Conservation (phyloP, 2,113 vertebrate species). For the Nestor notabilis region DNA sequence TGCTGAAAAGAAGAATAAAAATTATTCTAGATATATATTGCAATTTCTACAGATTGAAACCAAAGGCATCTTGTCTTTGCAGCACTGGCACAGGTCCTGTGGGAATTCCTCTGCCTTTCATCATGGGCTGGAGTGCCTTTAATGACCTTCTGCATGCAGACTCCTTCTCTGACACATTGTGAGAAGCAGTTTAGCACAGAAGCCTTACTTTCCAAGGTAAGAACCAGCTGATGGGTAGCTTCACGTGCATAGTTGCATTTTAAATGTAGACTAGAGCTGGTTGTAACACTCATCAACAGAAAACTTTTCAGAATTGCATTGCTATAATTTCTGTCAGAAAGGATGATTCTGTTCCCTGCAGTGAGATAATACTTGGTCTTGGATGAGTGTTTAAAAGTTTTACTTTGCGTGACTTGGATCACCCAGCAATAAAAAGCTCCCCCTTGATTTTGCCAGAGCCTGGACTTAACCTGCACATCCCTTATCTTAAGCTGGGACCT, state of each 20-base stretch:
- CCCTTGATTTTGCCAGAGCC: neutral
- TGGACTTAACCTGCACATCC: neutral
- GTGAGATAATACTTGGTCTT: neutral
- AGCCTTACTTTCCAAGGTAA: neutral
- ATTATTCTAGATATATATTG: neutral
- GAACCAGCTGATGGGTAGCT: fast-evolving
- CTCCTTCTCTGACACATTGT: neutral
- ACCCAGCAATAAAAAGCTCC: neutral
- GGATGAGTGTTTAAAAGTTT: neutral
- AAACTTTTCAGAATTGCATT: neutral
- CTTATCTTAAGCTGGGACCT: neutral
- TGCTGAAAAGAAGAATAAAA: neutral
- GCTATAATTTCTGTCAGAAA: neutral
- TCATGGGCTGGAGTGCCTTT: neutral
- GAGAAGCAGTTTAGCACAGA: neutral
- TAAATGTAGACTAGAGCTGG: neutral
- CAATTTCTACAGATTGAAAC: neutral
- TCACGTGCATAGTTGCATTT: neutral
- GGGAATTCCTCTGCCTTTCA: neutral
- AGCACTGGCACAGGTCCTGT: neutral
- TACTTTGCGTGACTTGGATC: neutral
- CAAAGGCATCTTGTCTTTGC: neutral
- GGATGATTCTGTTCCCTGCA: fast-evolving
- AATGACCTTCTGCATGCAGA: neutral
- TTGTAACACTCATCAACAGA: neutral